Conservation (phyloP, 2,888 invertebrate genomes). For the Epistrophe eligans region DNA sequence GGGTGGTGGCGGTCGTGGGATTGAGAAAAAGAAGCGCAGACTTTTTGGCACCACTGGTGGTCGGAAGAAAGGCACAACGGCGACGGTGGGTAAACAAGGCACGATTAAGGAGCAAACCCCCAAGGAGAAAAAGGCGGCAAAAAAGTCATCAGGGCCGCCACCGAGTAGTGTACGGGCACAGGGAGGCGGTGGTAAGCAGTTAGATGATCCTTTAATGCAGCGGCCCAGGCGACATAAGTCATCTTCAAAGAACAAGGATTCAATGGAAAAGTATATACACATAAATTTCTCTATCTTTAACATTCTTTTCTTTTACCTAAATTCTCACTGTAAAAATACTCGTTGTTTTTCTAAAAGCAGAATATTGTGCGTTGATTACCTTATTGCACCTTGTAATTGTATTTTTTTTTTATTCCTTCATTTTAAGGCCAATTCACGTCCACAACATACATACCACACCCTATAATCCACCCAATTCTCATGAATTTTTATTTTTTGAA, state of each 20-base stretch:
- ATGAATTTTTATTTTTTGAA: constrained; percentile 45
- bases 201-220: constrained; percentile 83
- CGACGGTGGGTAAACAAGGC: constrained; percentile 48
- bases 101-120: constrained; percentile 64
- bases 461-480: not conserved
- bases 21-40: constrained; percentile 70
- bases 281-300: not conserved
- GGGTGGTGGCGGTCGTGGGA: constrained; percentile 73
- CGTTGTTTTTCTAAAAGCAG: not conserved
- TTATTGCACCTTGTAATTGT: not conserved
- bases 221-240: constrained; percentile 80
- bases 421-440: constrained; percentile 23
- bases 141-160: constrained; percentile 81
- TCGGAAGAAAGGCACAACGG: constrained; percentile 54
- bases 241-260: constrained; percentile 76
- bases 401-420: not conserved
- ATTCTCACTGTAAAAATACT: not conserved
- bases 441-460: not conserved
- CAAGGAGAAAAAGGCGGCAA: constrained; percentile 80
- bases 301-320: not conserved
- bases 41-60: constrained; percentile 70
- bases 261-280: constrained; percentile 73
- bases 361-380: not conserved
- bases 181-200: constrained; percentile 75
- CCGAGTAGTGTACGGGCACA: constrained; percentile 79